phyloP scores from a whole-genome alignment of 2,888 invertebrate species.

The Alcis repandata region DNA sequence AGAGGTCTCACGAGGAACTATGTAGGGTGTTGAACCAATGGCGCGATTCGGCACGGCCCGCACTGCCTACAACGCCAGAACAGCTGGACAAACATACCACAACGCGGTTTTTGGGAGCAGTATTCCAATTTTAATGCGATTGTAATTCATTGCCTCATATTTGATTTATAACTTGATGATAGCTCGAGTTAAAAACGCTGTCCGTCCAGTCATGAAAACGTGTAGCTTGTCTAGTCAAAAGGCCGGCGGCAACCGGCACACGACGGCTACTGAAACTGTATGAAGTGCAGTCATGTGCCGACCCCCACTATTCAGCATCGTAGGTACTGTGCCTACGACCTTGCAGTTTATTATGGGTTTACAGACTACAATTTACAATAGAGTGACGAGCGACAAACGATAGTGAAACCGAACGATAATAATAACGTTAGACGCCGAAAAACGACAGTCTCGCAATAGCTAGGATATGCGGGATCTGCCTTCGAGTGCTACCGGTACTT shows the following conservation, averaged over 20 bases:
- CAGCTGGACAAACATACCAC: constrained; percentile 70
- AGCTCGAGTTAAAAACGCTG: background rate
- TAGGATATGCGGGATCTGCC: constrained; percentile 65
- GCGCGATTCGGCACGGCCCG: constrained; percentile 53
- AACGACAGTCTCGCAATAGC: constrained; percentile 67
- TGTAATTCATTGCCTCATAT: constrained; percentile 19
- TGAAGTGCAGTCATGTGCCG: constrained; percentile 70
- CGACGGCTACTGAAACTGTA: constrained; percentile 64
- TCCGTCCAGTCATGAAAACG: constrained; percentile 23
- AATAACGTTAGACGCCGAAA: constrained; percentile 66
- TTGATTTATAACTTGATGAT: constrained; percentile 28
- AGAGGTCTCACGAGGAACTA: constrained; percentile 24
- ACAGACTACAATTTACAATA: constrained; percentile 83
- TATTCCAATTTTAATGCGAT: constrained; percentile 31
- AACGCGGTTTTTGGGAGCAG: constrained; percentile 47
- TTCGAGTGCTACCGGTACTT: constrained; percentile 49
- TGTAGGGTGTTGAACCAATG: constrained; percentile 57
- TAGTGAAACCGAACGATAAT: constrained; percentile 78
- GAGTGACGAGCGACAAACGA: constrained; percentile 80
- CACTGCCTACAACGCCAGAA: constrained; percentile 47
- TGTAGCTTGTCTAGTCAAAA: constrained; percentile 8
- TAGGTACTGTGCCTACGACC: constrained; percentile 67
- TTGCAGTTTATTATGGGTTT: constrained; percentile 84
- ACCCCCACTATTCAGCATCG: constrained; percentile 70
- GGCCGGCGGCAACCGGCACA: constrained; percentile 29